Conservation (phyloP, 1,140 invertebrate species). For the Leptopilina boulardi region DNA sequence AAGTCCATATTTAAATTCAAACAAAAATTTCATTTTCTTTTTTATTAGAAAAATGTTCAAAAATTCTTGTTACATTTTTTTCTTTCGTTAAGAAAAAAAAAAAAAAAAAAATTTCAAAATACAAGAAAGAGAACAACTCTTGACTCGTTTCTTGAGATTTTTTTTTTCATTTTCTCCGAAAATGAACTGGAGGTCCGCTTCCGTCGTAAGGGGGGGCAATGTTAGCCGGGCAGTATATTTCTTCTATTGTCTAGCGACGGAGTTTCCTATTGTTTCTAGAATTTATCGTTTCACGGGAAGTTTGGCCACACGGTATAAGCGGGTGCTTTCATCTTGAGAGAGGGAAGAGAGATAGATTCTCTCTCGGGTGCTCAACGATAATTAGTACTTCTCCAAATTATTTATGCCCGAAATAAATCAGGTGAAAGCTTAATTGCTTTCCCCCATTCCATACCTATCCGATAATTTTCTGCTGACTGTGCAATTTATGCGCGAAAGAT, state of each 20-base stretch:
- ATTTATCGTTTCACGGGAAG: constrained; percentile 74
- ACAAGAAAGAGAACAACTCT: background rate
- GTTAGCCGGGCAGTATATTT: constrained; percentile 62
- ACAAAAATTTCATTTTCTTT: background rate
- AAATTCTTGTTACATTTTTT: background rate
- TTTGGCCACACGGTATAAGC: constrained; percentile 65
- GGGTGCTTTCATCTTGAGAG: constrained; percentile 69
- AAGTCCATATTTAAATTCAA: too few relatives aligned
- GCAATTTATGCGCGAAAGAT: constrained; percentile 19
- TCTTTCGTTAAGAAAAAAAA: background rate
- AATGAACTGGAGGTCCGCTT: constrained; percentile 63
- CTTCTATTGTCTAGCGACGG: constrained; percentile 72
- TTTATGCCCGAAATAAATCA: constrained; percentile 73
- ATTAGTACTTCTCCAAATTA: constrained; percentile 74
- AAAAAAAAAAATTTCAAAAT: background rate
- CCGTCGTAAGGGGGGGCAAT: constrained; percentile 50
- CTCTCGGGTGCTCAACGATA: constrained; percentile 59
- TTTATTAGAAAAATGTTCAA: background rate
- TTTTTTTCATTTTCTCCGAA: constrained; percentile 43
- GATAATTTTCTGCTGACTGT: constrained; percentile 47
- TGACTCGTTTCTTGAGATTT: constrained; percentile 3
- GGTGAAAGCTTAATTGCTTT: constrained; percentile 70
- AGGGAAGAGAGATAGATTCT: constrained; percentile 58
- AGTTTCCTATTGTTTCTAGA: constrained; percentile 74
- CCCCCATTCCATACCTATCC: constrained; percentile 54